Percentiles rank a stretch among this genome's conserved stretches.
These are phyloP conservation scores for Melitaea cinxia DNA, from an alignment of 1,140 invertebrate genomes.

Conservation along the genomic window DNA sequence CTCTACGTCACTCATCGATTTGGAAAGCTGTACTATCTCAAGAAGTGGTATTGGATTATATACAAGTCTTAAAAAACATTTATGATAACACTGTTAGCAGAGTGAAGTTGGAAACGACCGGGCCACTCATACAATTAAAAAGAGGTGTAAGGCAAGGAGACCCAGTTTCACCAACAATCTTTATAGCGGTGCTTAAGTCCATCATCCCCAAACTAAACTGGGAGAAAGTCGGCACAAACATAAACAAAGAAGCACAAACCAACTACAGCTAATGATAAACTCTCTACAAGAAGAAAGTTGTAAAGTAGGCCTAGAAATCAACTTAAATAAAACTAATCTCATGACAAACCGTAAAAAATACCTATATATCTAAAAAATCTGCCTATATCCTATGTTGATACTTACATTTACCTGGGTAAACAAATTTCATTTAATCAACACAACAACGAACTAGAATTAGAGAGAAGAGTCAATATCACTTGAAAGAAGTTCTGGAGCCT, in stretches of 20 bases:
- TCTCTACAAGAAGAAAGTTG: slow-evolving; percentile 31
- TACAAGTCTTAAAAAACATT: slow-evolving; percentile 8
- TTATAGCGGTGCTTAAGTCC: slow-evolving; percentile 39
- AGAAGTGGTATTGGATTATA: neutral
- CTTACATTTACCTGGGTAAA: neutral
- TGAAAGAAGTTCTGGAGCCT: slow-evolving; percentile 7
- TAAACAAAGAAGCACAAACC: slow-evolving; percentile 39
- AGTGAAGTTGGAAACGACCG: neutral
- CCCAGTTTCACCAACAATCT: slow-evolving; percentile 36
- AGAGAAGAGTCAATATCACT: slow-evolving; percentile 18
- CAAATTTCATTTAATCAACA: slow-evolving; percentile 4
- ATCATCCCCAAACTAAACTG: slow-evolving; percentile 39
- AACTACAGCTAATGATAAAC: slow-evolving; percentile 36
- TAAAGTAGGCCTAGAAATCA: slow-evolving; percentile 29
- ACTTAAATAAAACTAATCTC: slow-evolving; percentile 14
- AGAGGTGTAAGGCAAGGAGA: slow-evolving; percentile 21
- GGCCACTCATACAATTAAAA: slow-evolving; percentile 9
- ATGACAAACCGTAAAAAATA: slow-evolving; percentile 33
- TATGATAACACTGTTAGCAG: slow-evolving; percentile 8
- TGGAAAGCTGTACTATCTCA: slow-evolving; percentile 11
- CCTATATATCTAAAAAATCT: slow-evolving; percentile 11
- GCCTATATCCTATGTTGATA: slow-evolving; percentile 1
- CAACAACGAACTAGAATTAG: slow-evolving; percentile 3
- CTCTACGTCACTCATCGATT: slow-evolving; percentile 4
- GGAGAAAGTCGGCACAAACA: slow-evolving; percentile 36